Evolutionary conservation across 2,888 invertebrate species (phyloP), one percentile per base, ranked within the genome.

Genomic region (Linyphia triangularis): DNA sequence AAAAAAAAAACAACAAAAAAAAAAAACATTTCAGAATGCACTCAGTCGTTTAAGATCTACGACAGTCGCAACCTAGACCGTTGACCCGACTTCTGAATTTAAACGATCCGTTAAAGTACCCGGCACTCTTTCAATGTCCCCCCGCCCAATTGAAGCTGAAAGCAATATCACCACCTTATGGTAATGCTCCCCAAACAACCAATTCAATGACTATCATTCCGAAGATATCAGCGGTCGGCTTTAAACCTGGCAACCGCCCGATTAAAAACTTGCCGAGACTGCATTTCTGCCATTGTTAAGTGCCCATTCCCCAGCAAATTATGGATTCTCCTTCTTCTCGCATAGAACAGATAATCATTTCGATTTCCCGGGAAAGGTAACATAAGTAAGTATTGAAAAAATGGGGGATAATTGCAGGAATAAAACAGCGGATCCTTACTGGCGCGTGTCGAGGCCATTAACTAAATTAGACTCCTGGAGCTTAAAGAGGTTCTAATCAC

Each of bases 401-500:
- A n/a, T n/a, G 4, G n/a, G 13, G 51, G 51, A 51, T 51, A 51
- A 51, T 51, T 51, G 51, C 51, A 16, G 16, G 16, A 51, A 51
- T 51, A 51, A 51, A 51, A 51, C 51, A 51, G 51, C 51, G 51
- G 51, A 51, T 40, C 51, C n/a, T 51, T 51, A 51, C 51, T 16
- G 69, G 10, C 70, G 43, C 70, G 51, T 70, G 70, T 43, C 28
- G 26, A 16, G 9, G 24, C 70, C 70, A 70, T 70, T 70, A 70
- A 26, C 70, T 43, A 70, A 70, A 70, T 70, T 70, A 70, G 70
- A 37, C 70, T 69, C 24, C 5, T 1, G 26, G 7, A 26, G 43
- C 70, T 43, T n/a, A 70, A 70, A 70, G 70, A 70, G 43, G 40
- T 43, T 43, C 70, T 70, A 51, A 70, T 70, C 70, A 70, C 70